A percentile compares a stretch with the other conserved stretches of the same genome.
Evolutionary conservation across 23 tunicate genomes (phyloP).

Genomic region (Diplosoma virens): DNA sequence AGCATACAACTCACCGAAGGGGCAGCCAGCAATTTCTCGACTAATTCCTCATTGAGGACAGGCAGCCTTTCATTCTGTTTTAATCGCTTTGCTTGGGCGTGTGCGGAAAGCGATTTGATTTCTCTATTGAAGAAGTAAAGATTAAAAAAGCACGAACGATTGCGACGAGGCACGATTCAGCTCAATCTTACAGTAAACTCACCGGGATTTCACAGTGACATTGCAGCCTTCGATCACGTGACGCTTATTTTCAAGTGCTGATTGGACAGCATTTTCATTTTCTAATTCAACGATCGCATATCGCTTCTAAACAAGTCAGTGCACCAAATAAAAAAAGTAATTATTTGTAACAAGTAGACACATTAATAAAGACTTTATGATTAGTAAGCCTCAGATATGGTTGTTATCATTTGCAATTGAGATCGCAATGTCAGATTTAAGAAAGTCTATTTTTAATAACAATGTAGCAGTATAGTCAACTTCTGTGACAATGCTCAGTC

Average conservation of each 20-base stretch:
- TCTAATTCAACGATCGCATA: slow-evolving; percentile 77
- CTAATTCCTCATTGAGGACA: neutral
- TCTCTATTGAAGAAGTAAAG: slow-evolving; percentile 18
- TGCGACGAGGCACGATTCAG: too few relatives aligned
- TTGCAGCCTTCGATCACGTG: slow-evolving; percentile 28
- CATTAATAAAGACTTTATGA: neutral
- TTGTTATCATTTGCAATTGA: slow-evolving; percentile 34
- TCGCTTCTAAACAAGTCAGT: slow-evolving; percentile 32
- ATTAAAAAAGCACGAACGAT: neutral
- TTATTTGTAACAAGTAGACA: neutral
- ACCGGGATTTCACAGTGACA: slow-evolving; percentile 42
- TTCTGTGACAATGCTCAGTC: too few relatives aligned
- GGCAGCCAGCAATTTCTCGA: neutral
- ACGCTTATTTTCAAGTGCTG: slow-evolving; percentile 16
- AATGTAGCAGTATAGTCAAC: neutral
- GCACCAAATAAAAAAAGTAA: neutral
- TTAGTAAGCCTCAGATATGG: slow-evolving; percentile 24
- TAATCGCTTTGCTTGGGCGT: neutral
- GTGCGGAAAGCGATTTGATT: slow-evolving; percentile 13
- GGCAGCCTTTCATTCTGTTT: slow-evolving; percentile 5
- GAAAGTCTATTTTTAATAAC: neutral
- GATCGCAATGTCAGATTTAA: slow-evolving; percentile 8
- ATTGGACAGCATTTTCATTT: slow-evolving; percentile 11
- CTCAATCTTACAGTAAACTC: too few relatives aligned
- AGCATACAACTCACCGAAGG: neutral